Conservation (phyloP, 2,888 invertebrate species). For the Clunio marinus region DNA sequence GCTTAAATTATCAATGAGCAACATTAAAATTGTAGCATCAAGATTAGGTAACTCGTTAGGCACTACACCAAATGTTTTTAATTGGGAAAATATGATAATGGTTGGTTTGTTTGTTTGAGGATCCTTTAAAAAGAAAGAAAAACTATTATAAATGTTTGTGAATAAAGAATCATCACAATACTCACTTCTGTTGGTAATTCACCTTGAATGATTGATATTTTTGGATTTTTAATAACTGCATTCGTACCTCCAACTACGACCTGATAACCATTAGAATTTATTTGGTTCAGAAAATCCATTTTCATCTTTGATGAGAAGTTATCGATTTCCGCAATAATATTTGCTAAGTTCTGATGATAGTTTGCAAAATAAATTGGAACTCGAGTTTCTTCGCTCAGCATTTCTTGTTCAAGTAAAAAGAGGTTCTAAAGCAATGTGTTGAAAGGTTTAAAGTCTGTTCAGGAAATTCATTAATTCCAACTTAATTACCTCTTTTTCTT, state of each 20-base stretch:
- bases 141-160: no score
- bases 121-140: background rate
- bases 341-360: conserved; percentile 68
- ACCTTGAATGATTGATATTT: conserved; percentile 82
- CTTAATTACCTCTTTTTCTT: conserved; percentile 70
- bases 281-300: conserved; percentile 71
- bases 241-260: conserved; percentile 70
- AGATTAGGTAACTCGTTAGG: conserved; percentile 80
- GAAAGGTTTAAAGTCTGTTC: no score
- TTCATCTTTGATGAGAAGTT: conserved; percentile 59
- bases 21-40: conserved; percentile 82
- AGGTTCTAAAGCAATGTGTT: conserved; percentile 58
- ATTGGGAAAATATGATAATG: conserved; percentile 87
- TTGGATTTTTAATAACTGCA: conserved; percentile 68
- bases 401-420: conserved; percentile 72
- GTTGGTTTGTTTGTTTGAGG: conserved; percentile 57
- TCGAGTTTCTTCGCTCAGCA: conserved; percentile 71
- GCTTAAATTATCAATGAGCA: conserved; percentile 83
- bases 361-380: conserved; percentile 85
- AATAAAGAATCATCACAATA: no score
- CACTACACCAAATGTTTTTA: conserved; percentile 84
- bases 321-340: conserved; percentile 71
- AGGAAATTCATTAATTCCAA: no score
- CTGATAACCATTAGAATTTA: conserved; percentile 94
- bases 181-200: conserved; percentile 54